Conservation (phyloP, 2,113 vertebrate genomes). For the Cryptomyrus ogoouensis region DNA sequence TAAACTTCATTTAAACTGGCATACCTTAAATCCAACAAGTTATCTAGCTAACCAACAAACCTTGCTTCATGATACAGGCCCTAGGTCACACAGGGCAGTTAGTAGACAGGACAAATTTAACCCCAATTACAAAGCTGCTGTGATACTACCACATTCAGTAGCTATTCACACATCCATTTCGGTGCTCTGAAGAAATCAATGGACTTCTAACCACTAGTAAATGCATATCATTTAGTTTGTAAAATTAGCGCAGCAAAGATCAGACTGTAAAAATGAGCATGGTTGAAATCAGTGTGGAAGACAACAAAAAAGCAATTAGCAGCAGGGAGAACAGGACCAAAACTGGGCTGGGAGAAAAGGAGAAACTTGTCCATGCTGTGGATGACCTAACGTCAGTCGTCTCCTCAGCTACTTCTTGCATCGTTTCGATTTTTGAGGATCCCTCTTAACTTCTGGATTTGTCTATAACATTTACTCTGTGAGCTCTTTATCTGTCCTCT, state of each 20-base stretch:
- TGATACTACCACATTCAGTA: not conserved
- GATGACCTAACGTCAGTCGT: not conserved
- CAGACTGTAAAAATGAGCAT: not conserved
- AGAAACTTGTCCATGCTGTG: not conserved
- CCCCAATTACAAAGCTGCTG: not conserved
- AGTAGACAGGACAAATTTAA: not conserved
- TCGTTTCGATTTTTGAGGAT: not conserved
- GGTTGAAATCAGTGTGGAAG: not conserved
- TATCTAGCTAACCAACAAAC: not conserved
- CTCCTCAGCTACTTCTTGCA: not conserved
- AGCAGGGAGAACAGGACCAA: not conserved
- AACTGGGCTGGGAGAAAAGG: not conserved
- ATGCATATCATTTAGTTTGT: not conserved
- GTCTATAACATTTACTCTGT: not conserved
- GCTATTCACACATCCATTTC: not conserved
- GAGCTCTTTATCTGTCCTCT: not conserved
- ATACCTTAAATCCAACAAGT: not conserved
- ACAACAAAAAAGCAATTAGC: not conserved
- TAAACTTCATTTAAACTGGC: not conserved
- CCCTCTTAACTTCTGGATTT: not conserved
- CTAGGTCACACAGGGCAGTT: not conserved
- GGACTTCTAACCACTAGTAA: not conserved
- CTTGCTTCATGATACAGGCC: not conserved
- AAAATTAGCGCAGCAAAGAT: not conserved
- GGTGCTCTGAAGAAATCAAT: not conserved